Evolutionary conservation across 2,888 invertebrate species (phyloP).

Genomic region (Bembecia ichneumoniformis): DNA sequence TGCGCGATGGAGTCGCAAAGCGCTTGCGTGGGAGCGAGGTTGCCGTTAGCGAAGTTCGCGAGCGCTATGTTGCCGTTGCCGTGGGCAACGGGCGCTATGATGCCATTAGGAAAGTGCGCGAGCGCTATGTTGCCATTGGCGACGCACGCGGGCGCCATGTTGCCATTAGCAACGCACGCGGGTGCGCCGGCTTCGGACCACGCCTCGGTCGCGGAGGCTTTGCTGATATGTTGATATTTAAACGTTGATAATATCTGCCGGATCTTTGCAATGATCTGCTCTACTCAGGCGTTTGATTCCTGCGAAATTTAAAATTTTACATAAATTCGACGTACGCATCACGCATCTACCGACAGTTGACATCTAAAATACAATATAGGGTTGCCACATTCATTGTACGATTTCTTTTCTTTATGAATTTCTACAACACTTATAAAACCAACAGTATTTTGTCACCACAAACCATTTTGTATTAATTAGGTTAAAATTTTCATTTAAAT

Average conservation of each 20-base stretch:
- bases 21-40: slow-evolving; percentile 53
- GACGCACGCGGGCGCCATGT: slow-evolving; percentile 47
- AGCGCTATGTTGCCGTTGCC: not conserved
- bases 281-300: slow-evolving; percentile 93
- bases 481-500: no score
- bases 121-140: slow-evolving; percentile 55
- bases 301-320: slow-evolving; percentile 67
- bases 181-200: slow-evolving; percentile 26
- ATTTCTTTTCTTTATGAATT: slow-evolving; percentile 12
- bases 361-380: not conserved
- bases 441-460: no score
- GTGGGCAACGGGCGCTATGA: not conserved
- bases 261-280: slow-evolving; percentile 89
- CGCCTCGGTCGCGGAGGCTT: slow-evolving; percentile 50
- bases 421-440: not conserved
- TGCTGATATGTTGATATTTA: slow-evolving; percentile 75
- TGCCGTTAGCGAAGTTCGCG: not conserved
- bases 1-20: slow-evolving; percentile 66
- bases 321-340: slow-evolving; percentile 25
- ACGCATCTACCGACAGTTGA: not conserved
- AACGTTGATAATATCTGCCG: slow-evolving; percentile 84
- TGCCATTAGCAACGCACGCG: slow-evolving; percentile 53
- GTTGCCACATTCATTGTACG: slow-evolving; percentile 27
- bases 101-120: slow-evolving; percentile 57
- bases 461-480: no score